Conservation (phyloP, 2,888 invertebrate species). For the Diabrotica balteata region DNA sequence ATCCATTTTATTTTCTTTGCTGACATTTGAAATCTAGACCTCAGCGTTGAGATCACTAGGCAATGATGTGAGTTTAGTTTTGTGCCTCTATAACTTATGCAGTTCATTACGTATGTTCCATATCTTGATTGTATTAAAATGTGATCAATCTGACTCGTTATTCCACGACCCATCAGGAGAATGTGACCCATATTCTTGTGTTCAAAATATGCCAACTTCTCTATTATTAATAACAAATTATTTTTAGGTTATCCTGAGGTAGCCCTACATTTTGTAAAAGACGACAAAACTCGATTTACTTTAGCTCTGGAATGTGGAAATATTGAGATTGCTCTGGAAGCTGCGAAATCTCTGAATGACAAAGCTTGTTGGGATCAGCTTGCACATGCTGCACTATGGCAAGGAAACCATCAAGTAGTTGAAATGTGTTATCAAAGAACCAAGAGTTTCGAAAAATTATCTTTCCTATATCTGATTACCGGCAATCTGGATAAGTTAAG, state of each 20-base stretch:
- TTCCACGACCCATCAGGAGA: too few species aligned
- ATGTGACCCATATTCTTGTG: too few species aligned
- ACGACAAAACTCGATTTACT: constrained; percentile 95
- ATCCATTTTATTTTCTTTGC: too few species aligned
- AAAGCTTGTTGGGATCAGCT: constrained; percentile 95
- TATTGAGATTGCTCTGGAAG: constrained; percentile 96
- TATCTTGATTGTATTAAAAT: too few species aligned
- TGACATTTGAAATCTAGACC: too few species aligned
- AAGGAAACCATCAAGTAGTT: constrained; percentile 77
- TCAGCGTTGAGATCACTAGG: too few species aligned
- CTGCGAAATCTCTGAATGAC: constrained; percentile 93
- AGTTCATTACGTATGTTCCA: too few species aligned
- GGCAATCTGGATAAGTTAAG: constrained; percentile 96
- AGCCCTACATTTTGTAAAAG: constrained; percentile 99
- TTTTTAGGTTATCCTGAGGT: constrained; percentile 88
- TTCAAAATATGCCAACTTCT: too few species aligned
- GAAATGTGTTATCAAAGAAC: constrained; percentile 99
- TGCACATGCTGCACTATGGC: constrained; percentile 90
- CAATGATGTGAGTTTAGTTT: too few species aligned
- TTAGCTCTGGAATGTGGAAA: constrained; percentile 98
- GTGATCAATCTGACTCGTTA: too few species aligned
- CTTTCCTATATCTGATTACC: constrained; percentile 96
- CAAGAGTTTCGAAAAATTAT: constrained; percentile 98
- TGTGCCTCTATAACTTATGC: too few species aligned
- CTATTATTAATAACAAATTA: background rate